These are phyloP conservation scores for Alcis repandata DNA, from an alignment of 2,888 invertebrate genomes.

Conservation along the genomic window DNA sequence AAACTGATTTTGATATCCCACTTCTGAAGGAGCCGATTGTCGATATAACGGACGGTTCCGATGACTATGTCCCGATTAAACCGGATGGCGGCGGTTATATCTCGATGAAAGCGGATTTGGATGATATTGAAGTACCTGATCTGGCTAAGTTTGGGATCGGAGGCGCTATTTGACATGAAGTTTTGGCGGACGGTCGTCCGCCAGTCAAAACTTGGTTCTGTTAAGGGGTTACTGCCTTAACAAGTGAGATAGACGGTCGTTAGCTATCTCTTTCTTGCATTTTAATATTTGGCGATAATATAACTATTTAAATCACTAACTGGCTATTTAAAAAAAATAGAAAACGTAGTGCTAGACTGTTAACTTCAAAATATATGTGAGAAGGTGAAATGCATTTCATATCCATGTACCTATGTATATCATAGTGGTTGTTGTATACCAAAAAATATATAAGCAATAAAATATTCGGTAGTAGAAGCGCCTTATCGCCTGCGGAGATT, in stretches of 20 bases:
- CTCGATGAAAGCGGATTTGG: conserved; percentile 63
- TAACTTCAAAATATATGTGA: no score
- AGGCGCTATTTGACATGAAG: conserved; percentile 77
- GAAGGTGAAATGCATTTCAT: no score
- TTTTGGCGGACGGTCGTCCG: conserved; percentile 63
- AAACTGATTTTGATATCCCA: conserved; percentile 64
- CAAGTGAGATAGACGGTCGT: background rate
- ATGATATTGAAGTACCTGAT: conserved; percentile 76
- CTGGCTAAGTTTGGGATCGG: conserved; percentile 71
- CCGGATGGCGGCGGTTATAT: conserved; percentile 56
- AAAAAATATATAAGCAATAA: no score
- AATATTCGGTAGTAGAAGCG: no score
- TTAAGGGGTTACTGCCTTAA: conserved; percentile 48
- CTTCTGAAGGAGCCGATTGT: conserved; percentile 72
- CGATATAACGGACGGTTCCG: conserved; percentile 71
- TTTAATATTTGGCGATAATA: no score
- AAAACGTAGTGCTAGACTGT: no score
- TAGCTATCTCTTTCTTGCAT: no score
- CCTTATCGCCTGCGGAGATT: no score
- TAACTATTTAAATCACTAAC: no score
- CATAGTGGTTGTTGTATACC: no score
- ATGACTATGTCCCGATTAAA: conserved; percentile 78
- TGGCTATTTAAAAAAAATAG: no score
- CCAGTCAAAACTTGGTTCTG: conserved; percentile 85
- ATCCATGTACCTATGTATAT: no score